phyloP scores from a whole-genome alignment of 2,888 invertebrate species.

The Drosophila pullipes region DNA sequence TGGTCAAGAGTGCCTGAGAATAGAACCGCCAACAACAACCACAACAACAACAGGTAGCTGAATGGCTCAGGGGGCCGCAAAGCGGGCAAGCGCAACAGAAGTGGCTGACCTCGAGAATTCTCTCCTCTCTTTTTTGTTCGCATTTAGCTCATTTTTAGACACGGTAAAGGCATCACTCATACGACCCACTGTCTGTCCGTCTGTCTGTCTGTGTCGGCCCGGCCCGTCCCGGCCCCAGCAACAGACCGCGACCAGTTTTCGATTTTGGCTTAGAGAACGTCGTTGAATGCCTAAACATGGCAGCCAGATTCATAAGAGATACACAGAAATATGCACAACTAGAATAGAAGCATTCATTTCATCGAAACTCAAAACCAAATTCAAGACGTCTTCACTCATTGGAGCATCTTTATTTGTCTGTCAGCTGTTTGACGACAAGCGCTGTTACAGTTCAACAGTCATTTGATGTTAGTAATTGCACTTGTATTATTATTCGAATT shows the following conservation, averaged over 20 bases:
- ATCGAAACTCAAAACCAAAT: constrained; percentile 8
- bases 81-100: constrained; percentile 50
- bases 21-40: constrained; percentile 45
- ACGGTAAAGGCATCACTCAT: constrained; percentile 67
- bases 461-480: constrained; percentile 21
- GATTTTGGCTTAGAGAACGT: constrained; percentile 50
- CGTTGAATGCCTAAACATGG: constrained; percentile 67
- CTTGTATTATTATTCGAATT: constrained; percentile 7
- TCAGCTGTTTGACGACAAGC: constrained; percentile 27
- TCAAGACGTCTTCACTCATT: constrained; percentile 16
- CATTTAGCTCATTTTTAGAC: constrained; percentile 13
- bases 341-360: constrained; percentile 23
- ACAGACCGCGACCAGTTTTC: constrained; percentile 29
- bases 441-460: constrained; percentile 28
- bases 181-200: constrained; percentile 50
- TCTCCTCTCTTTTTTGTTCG: constrained; percentile 30
- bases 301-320: constrained; percentile 57
- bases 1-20: constrained; percentile 73
- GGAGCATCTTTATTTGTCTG: constrained; percentile 32
- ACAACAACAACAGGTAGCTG: constrained; percentile 37
- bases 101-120: constrained; percentile 77
- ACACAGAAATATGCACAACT: constrained; percentile 38
- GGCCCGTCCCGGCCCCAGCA: constrained; percentile 6
- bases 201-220: not conserved
- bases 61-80: constrained; percentile 26